Percentiles rank a stretch among this genome's conserved stretches.
Conservation (phyloP, 2,113 vertebrate genomes). For the Trematocara stigmaticum region DNA sequence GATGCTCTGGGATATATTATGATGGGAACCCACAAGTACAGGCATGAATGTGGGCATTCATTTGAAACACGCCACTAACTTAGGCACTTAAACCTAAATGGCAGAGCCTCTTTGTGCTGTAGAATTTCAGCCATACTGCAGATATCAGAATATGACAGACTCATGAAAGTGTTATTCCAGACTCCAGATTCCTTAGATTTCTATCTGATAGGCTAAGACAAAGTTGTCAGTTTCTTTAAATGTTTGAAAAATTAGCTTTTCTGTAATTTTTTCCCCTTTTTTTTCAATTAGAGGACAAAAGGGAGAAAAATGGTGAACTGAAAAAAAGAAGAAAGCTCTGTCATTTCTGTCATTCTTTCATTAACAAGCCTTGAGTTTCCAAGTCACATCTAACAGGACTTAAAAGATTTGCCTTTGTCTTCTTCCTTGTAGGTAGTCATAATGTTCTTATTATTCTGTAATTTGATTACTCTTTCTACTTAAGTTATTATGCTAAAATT, state of each 20-base stretch:
- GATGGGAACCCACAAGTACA: background rate
- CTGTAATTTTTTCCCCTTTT: rapidly evolving
- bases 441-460: background rate
- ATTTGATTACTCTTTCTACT: background rate
- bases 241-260: background rate
- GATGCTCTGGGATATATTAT: background rate
- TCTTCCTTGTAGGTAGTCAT: background rate
- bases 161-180: background rate
- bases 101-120: background rate
- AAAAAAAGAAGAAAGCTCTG: too few relatives aligned
- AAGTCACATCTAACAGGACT: background rate
- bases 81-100: background rate
- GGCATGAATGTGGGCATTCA: background rate
- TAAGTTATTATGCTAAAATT: background rate
- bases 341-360: background rate
- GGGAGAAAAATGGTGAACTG: background rate
- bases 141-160: background rate
- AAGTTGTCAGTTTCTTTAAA: background rate
- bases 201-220: background rate
- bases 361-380: background rate
- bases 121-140: background rate
- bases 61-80: background rate
- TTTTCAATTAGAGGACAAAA: background rate
- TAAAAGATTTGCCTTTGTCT: background rate
- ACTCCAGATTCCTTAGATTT: background rate